A percentile compares a stretch with the other conserved stretches of the same genome.
These are phyloP conservation scores for Netelia inedita DNA, from an alignment of 2,888 invertebrate species.

Conservation along the genomic window DNA sequence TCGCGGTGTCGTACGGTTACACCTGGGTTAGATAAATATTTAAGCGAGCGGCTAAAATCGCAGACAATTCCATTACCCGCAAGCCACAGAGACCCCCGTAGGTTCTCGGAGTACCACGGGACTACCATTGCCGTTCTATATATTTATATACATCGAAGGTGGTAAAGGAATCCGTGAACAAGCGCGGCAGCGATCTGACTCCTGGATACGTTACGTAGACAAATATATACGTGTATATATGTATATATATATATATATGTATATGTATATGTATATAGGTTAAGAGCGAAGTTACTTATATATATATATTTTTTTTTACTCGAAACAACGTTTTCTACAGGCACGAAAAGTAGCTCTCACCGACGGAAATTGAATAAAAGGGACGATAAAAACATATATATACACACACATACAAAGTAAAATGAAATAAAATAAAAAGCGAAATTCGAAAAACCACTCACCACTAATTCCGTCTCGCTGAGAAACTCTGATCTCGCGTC, in stretches of 20 bases:
- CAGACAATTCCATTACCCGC: conserved; percentile 67
- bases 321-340: conserved; percentile 47
- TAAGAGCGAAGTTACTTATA: too few species aligned
- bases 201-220: neutral
- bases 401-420: neutral
- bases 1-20: conserved; percentile 43
- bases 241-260: neutral
- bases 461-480: conserved; percentile 77
- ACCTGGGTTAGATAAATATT: conserved; percentile 65
- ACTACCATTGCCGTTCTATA: neutral
- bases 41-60: conserved; percentile 58
- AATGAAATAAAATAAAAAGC: conserved; percentile 64
- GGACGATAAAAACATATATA: conserved; percentile 17
- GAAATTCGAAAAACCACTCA: conserved; percentile 77
- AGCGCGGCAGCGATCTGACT: conserved; percentile 30
- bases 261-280: neutral
- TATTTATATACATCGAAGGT: conserved; percentile 13
- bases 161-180: conserved; percentile 46
- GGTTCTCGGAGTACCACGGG: conserved; percentile 21
- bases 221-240: neutral
- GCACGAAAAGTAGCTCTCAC: conserved; percentile 36
- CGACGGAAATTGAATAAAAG: conserved; percentile 61
- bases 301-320: conserved; percentile 6
- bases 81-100: conserved; percentile 30
- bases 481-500: conserved; percentile 77